Evolutionary conservation across 2,888 invertebrate genomes (phyloP).

Genomic region (Vandiemenella viatica): DNA sequence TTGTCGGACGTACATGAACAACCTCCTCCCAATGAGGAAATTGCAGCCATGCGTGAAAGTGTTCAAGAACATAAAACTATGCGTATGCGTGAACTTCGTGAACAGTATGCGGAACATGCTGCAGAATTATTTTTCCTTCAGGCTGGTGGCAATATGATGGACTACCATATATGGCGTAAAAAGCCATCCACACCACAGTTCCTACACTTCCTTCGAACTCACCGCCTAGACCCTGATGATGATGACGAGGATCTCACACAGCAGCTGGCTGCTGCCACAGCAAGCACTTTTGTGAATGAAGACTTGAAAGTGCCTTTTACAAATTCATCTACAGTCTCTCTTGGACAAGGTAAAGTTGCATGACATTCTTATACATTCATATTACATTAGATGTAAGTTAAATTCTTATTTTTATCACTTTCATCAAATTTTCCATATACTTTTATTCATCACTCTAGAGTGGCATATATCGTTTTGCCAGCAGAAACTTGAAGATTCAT

Average conservation of each 20-base stretch:
- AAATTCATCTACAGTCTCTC: too few species aligned
- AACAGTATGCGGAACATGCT: constrained; percentile 57
- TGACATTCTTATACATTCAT: too few species aligned
- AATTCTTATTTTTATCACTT: too few species aligned
- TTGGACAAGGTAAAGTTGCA: too few species aligned
- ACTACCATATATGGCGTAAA: constrained; percentile 72
- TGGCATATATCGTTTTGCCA: too few species aligned
- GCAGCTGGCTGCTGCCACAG: constrained; percentile 20
- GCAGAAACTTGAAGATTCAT: too few species aligned
- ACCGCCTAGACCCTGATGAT: constrained; percentile 47
- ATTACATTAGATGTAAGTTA: too few species aligned
- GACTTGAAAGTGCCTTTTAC: too few species aligned
- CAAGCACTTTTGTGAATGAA: too few species aligned
- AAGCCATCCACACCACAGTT: constrained; percentile 61
- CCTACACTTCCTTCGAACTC: constrained; percentile 56
- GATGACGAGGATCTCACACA: constrained; percentile 31
- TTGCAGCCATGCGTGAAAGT: constrained; percentile 43
- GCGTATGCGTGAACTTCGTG: constrained; percentile 50
- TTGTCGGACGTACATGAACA: constrained; percentile 29
- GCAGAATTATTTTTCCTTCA: constrained; percentile 78
- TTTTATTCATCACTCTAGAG: too few species aligned
- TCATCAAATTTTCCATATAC: too few species aligned
- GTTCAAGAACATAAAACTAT: constrained; percentile 56
- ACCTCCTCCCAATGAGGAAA: constrained; percentile 28
- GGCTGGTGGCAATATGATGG: constrained; percentile 76